Conservation (phyloP, 2,797 vertebrate species). For the Anabacerthia variegaticeps region DNA sequence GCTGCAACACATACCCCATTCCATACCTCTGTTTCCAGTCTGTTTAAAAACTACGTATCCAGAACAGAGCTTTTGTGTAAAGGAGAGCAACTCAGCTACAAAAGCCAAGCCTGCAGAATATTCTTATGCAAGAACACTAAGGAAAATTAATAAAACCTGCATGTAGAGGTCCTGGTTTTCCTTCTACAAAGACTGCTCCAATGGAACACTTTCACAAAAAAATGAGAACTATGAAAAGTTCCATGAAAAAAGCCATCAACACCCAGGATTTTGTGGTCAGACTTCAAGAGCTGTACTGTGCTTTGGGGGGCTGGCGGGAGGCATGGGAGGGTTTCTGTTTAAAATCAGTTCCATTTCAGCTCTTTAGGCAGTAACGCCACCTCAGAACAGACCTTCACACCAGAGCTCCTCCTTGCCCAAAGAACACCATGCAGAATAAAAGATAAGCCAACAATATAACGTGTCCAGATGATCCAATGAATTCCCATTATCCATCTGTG, state of each 20-base stretch:
- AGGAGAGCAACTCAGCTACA: neutral
- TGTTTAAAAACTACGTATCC: neutral
- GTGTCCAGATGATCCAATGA: neutral
- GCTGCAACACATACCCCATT: neutral
- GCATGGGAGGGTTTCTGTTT: neutral
- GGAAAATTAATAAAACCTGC: neutral
- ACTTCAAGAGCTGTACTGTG: neutral
- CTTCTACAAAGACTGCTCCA: neutral
- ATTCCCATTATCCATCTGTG: neutral
- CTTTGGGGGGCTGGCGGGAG: neutral
- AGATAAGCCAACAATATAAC: neutral
- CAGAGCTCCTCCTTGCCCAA: neutral
- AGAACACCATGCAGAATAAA: neutral
- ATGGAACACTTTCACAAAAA: neutral
- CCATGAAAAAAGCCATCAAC: neutral
- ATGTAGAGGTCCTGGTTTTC: neutral
- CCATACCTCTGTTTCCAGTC: neutral
- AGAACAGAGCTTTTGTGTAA: neutral
- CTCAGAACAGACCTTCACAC: neutral
- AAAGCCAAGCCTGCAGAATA: neutral
- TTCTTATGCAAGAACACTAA: neutral
- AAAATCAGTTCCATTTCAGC: neutral
- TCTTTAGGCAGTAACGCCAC: neutral
- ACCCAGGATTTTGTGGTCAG: neutral
- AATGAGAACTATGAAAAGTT: neutral